phyloP scores from a whole-genome alignment of 2,797 vertebrate species.

The Aplochiton taeniatus region DNA sequence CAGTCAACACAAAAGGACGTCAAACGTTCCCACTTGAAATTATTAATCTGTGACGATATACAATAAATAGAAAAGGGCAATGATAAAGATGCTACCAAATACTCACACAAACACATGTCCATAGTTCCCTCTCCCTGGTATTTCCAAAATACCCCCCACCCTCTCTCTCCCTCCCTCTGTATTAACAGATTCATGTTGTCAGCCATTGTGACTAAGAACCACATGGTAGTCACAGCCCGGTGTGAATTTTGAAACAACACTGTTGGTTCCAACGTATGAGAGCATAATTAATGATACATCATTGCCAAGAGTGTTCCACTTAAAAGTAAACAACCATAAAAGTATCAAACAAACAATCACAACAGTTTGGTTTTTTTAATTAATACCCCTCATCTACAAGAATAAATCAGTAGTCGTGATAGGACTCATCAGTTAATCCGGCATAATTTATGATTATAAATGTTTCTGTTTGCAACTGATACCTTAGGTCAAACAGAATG shows the following conservation, averaged over 20 bases:
- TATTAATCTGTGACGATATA: too few relatives aligned
- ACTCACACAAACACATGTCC: constrained; percentile 19
- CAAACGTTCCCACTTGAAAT: neutral
- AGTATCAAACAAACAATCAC: too few relatives aligned
- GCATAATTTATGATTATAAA: constrained; percentile 74
- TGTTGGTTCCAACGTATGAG: neutral
- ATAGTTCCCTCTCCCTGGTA: constrained; percentile 28
- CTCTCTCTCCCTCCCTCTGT: constrained; percentile 40
- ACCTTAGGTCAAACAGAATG: constrained; percentile 74
- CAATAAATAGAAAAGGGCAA: too few relatives aligned
- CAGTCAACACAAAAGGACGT: neutral
- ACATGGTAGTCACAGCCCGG: constrained; percentile 39
- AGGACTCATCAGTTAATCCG: constrained; percentile 81
- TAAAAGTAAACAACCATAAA: too few relatives aligned
- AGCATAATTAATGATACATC: too few relatives aligned
- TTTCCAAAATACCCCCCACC: neutral
- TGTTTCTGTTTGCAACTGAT: constrained; percentile 52
- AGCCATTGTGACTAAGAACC: constrained; percentile 19
- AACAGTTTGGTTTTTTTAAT: too few relatives aligned
- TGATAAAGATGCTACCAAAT: neutral
- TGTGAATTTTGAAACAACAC: constrained; percentile 24
- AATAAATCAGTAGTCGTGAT: constrained; percentile 60
- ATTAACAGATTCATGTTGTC: constrained; percentile 38
- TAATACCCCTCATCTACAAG: too few relatives aligned
- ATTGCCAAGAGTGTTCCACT: too few relatives aligned